Evolutionary conservation across 2,888 invertebrate species (phyloP).

Genomic region (Galeopsomyia nigrocyanea): DNA sequence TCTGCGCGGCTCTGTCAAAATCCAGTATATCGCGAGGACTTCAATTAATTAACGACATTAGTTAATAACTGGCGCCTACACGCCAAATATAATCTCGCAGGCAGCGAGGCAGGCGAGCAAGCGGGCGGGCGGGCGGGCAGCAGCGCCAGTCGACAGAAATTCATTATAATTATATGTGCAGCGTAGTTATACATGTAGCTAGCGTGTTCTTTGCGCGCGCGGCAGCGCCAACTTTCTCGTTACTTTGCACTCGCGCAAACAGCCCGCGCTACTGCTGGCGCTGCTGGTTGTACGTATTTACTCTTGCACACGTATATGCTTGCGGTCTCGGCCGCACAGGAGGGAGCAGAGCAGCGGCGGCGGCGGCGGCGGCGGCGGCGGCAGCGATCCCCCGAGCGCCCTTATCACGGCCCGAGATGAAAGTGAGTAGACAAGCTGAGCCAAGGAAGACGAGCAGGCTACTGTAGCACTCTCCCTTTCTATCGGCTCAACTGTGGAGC

Average conservation of each 20-base stretch:
- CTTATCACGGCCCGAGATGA: conserved; percentile 23
- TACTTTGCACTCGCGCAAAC: conserved; percentile 48
- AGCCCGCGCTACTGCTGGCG: conserved; percentile 9
- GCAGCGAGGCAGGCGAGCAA: neutral
- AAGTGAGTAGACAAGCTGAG: conserved; percentile 17
- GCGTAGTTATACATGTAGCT: conserved; percentile 14
- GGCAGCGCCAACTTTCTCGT: conserved; percentile 49
- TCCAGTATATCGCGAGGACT: neutral
- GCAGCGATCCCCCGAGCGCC: too few species aligned
- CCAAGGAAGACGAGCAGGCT: neutral
- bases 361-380: conserved; percentile 22
- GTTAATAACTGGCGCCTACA: conserved; percentile 35
- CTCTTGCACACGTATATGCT: conserved; percentile 46
- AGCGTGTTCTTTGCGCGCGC: conserved; percentile 52
- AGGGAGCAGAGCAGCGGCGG: conserved; percentile 20
- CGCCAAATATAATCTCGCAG: conserved; percentile 42
- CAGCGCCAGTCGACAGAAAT: conserved; percentile 31
- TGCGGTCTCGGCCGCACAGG: conserved; percentile 50
- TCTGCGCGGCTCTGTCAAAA: too few species aligned
- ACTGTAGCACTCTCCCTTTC: neutral
- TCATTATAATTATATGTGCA: conserved; percentile 47
- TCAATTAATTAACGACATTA: conserved; percentile 45
- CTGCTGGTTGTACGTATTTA: conserved; percentile 35
- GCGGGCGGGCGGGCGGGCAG: too few species aligned
- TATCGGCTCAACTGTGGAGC: neutral